Evolutionary conservation across 2,113 vertebrate species (phyloP).

Genomic region (Engystomops pustulosus): DNA sequence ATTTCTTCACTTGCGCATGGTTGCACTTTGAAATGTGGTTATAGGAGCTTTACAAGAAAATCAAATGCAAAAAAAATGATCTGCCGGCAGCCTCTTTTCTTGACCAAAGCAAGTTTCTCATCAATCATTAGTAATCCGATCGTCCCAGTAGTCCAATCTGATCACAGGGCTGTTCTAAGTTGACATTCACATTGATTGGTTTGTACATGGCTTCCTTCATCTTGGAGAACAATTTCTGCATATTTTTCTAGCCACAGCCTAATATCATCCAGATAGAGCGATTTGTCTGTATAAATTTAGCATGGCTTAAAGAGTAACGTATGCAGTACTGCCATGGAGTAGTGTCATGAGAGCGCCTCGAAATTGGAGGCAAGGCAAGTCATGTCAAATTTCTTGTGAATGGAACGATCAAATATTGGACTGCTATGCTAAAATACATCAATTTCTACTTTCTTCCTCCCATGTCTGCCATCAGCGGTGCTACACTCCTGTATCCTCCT

Average conservation of each 20-base stretch:
- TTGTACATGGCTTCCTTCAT: neutral
- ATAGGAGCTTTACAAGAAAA: neutral
- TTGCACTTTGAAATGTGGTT: neutral
- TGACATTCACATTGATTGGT: conserved; percentile 8
- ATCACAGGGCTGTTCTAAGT: neutral
- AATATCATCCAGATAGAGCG: conserved; percentile 5
- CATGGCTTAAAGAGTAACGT: neutral
- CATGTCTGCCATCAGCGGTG: no score
- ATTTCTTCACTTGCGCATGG: neutral
- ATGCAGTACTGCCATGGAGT: neutral
- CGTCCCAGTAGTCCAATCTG: neutral
- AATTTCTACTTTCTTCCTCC: no score
- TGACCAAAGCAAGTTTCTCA: neutral
- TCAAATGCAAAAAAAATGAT: neutral
- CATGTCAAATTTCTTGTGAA: no score
- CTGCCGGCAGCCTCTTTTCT: neutral
- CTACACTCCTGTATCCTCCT: no score
- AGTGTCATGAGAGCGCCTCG: neutral
- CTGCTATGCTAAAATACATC: no score
- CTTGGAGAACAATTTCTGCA: neutral
- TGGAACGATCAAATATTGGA: no score
- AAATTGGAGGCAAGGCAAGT: no score
- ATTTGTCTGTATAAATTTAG: neutral
- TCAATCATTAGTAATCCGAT: conserved; percentile 13
- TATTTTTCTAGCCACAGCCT: neutral